Evolutionary conservation across 2,797 vertebrate genomes (phyloP), one percentile per base, ranked within the genome.

Genomic region (Selene dorsalis): DNA sequence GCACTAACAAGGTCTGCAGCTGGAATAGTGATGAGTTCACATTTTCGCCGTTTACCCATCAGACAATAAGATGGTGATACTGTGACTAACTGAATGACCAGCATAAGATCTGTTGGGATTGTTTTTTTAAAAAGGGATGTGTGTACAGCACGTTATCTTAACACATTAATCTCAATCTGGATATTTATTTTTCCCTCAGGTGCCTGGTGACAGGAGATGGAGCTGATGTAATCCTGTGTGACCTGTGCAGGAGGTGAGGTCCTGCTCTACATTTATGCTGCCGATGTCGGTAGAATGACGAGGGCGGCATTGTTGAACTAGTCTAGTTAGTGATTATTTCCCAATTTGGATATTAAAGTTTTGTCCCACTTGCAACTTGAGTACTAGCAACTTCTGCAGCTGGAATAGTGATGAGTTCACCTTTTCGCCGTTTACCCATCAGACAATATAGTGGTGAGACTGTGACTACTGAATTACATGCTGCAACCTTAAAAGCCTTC

Each of bases 361-460:
- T 30, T 1, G 13, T 52, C 1, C 5, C 30, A 35, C 6, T 9
- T 35, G 32, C 32, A 35, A 35, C 8, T 8, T 50, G 18, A 24
- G 24, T 3, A 35, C 16, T 28, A 4, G 17, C 14, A 26, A 26
- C 0, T 47, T 4, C 12, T 79, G 63, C 45, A 73, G 75, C 78
- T 89, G 83, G 58, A 77, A 73, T 78, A 82, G 45, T 94, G 92
- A 94, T 93, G 92, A 94, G 11, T 68, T 88, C 45, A 87, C 62
- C 41, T 75, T 70, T 87, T 93, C 8, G 93, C 93, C 92, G 93
- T 95, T 94, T 94, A 97, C 96, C 96, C 96, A 90, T 94, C 96
- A 95, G 96, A 98, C 88, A 79, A 61, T 52, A 77, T 53, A 76
- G 63, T 96, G 95, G 91, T 94, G 94, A 95, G 2, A 80, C 16